A percentile compares a stretch with the other conserved stretches of the same genome.
These are phyloP conservation scores for Semnornis frantzii DNA, from an alignment of 2,113 vertebrate species.

Conservation along the genomic window DNA sequence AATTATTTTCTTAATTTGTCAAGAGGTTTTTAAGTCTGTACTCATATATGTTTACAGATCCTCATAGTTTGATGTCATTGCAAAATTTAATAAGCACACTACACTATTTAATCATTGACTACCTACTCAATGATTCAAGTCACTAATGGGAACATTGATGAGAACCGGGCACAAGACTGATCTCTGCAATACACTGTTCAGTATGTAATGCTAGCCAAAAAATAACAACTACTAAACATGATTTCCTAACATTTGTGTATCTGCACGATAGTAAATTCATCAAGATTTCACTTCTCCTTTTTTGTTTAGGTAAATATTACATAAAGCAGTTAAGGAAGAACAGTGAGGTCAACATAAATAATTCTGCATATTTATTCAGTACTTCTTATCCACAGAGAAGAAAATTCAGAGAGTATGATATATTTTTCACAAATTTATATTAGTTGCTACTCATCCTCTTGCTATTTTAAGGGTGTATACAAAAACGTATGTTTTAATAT, in stretches of 20 bases:
- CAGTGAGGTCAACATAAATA: background rate
- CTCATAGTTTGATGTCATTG: constrained; percentile 60
- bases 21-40: constrained; percentile 30
- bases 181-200: constrained; percentile 35
- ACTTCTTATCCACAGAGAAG: background rate
- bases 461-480: background rate
- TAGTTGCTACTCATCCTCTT: background rate
- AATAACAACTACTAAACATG: background rate
- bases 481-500: background rate
- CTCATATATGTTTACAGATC: constrained; percentile 52
- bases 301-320: background rate
- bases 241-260: background rate
- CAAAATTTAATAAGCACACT: constrained; percentile 59
- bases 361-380: background rate
- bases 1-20: constrained; percentile 34
- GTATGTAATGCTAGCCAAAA: background rate
- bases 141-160: constrained; percentile 61
- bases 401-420: background rate
- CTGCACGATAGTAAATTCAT: background rate
- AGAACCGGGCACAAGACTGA: constrained; percentile 42
- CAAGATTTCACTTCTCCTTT: background rate
- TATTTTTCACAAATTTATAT: background rate
- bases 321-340: background rate
- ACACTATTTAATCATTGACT: constrained; percentile 64
- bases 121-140: constrained; percentile 48